These are phyloP conservation scores for Frankliniella fusca DNA, from an alignment of 2,888 invertebrate genomes.

Conservation along the genomic window DNA sequence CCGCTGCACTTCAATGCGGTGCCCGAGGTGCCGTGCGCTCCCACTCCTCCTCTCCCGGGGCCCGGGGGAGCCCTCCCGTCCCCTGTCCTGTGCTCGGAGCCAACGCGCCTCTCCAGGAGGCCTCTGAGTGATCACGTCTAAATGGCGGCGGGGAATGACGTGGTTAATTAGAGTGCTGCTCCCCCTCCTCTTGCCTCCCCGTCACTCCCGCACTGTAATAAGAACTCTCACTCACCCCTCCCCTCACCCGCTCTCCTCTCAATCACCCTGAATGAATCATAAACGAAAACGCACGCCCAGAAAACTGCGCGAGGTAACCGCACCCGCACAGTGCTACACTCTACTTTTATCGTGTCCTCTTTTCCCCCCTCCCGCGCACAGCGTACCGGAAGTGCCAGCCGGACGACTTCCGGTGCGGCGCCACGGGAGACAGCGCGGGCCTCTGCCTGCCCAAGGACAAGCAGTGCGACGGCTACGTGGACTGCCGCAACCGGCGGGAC, in stretches of 20 bases:
- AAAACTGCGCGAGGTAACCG: too few relatives aligned
- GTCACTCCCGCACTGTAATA: background rate
- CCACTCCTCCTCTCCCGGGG: too few relatives aligned
- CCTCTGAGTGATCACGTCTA: background rate
- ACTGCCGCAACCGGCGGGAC: slow-evolving; percentile 80
- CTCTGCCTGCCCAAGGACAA: slow-evolving; percentile 85
- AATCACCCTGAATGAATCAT: too few relatives aligned
- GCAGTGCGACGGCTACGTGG: slow-evolving; percentile 85
- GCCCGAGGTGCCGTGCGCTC: too few relatives aligned
- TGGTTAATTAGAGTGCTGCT: background rate
- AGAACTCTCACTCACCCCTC: background rate
- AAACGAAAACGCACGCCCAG: too few relatives aligned
- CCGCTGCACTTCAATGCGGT: too few relatives aligned
- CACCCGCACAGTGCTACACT: too few relatives aligned
- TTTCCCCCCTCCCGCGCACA: slow-evolving; percentile 52
- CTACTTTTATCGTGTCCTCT: too few relatives aligned
- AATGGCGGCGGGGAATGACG: background rate
- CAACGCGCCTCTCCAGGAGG: too few relatives aligned
- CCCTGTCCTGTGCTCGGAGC: too few relatives aligned
- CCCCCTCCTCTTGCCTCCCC: background rate
- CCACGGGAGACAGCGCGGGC: slow-evolving; percentile 60
- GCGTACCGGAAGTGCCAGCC: slow-evolving; percentile 82
- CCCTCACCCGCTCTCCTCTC: background rate
- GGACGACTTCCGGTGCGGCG: slow-evolving; percentile 84
- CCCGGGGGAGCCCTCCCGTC: too few relatives aligned